These are phyloP conservation scores for Acrocyrtus sp. DNA, from an alignment of 2,888 invertebrate genomes.

Conservation along the genomic window DNA sequence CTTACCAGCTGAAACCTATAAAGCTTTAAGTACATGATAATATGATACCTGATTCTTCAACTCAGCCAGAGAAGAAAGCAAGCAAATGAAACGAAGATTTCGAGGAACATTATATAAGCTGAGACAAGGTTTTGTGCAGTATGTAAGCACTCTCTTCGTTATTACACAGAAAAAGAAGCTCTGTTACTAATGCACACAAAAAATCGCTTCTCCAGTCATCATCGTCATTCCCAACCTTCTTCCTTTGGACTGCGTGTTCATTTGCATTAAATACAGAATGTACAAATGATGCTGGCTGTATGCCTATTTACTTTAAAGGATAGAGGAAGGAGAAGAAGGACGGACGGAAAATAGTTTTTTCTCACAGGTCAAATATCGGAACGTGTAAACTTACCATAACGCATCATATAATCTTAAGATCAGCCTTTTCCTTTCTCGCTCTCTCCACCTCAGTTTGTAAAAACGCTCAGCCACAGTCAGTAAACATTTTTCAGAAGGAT, in stretches of 20 bases:
- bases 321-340: background rate
- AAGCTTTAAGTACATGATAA: background rate
- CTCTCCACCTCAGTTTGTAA: no score
- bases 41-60: background rate
- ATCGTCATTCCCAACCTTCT: background rate
- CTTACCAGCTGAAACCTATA: background rate
- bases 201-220: constrained; percentile 1
- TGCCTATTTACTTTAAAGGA: background rate
- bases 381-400: background rate
- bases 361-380: constrained; percentile 48
- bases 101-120: background rate
- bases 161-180: constrained; percentile 30
- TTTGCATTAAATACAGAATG: constrained; percentile 33
- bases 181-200: constrained; percentile 14
- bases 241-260: constrained; percentile 20
- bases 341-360: constrained; percentile 5
- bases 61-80: constrained; percentile 30
- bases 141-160: no score
- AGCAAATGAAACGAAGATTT: constrained; percentile 1
- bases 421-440: constrained; percentile 2
- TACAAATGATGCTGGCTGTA: background rate
- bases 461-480: background rate
- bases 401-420: constrained; percentile 22
- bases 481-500: constrained; percentile 5
- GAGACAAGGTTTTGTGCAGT: no score